These are phyloP conservation scores for Ommatoiulus sabulosus DNA, from an alignment of 2,888 invertebrate species.

Conservation along the genomic window DNA sequence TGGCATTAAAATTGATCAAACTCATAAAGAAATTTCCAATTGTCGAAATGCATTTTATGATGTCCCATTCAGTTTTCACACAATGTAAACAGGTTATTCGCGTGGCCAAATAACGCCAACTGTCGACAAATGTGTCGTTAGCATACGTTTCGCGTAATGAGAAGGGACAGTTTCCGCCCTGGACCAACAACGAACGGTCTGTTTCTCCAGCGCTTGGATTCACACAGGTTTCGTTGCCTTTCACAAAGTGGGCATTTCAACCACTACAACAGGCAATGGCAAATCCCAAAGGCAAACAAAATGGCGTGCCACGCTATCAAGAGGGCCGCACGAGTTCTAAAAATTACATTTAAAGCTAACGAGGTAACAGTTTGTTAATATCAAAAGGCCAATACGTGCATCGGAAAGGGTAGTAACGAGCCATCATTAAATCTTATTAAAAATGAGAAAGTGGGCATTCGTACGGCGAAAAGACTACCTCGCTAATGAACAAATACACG, in stretches of 20 bases:
- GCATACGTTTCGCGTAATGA: no score
- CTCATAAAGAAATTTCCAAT: no score
- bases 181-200: neutral
- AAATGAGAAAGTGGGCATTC: neutral
- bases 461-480: neutral
- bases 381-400: neutral
- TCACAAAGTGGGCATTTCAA: neutral
- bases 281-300: neutral
- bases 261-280: neutral
- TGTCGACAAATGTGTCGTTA: no score
- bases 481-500: neutral
- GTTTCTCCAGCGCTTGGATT: neutral
- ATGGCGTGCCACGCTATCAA: neutral
- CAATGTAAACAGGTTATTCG: no score
- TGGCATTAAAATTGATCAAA: no score
- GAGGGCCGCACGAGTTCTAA: neutral
- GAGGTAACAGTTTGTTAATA: constrained; percentile 29
- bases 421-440: neutral
- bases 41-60: no score
- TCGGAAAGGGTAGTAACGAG: neutral
- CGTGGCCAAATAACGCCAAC: no score
- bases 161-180: no score
- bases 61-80: no score
- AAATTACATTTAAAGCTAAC: constrained; percentile 12
- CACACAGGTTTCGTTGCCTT: neutral